Evolutionary conservation across 1,140 invertebrate species (phyloP), one percentile per base, ranked within the genome.

Genomic region (Cardiocondyla obscurior): DNA sequence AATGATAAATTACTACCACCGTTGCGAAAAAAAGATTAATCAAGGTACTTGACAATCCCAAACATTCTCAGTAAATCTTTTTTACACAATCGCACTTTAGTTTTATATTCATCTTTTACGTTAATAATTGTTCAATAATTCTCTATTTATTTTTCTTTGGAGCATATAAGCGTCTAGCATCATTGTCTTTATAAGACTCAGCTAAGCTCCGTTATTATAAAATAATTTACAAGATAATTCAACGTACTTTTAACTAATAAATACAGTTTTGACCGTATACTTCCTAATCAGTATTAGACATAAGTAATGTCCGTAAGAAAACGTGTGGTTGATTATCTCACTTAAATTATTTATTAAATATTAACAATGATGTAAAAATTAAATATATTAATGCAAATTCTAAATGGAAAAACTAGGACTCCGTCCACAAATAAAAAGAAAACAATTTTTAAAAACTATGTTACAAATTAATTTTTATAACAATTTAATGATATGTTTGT

Each of bases 121-220:
- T 89, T 36, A 14, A 74, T 87, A 39, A 85, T 85, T 39, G 10
- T 67, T 89, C 58, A 88, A 87, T 64, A 67, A 67, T 87, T 86
- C 22, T 84, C 82, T 86, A 90, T 81, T 84, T 60, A 83, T 87
- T 85, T 90, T 22, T 82, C 62, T 86, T 74, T 64, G 86, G 90
- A 93, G 91, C 91, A 89, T 91, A 88, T 93, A 93, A 93, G 92
- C 92, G 92, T 93, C 91, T 93, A 92, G 92, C 91, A 67, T 91
- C 91, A 93, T 92, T 81, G 91, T 92, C 90, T 60, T 74, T 62
- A 8, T 14, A 62, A 84, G 90, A 92, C 91, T 92, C 91, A 76
- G 91, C 91, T 88, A 90, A 87, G 89, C 91, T 90, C 91, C 86
- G 51, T 88, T 88, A 83, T 83, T 77, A 81, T 87, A 60, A 87